A percentile compares a stretch with the other conserved stretches of the same genome.
phyloP scores from a whole-genome alignment of 2,113 vertebrate genomes.

The Oenanthe melanoleuca region DNA sequence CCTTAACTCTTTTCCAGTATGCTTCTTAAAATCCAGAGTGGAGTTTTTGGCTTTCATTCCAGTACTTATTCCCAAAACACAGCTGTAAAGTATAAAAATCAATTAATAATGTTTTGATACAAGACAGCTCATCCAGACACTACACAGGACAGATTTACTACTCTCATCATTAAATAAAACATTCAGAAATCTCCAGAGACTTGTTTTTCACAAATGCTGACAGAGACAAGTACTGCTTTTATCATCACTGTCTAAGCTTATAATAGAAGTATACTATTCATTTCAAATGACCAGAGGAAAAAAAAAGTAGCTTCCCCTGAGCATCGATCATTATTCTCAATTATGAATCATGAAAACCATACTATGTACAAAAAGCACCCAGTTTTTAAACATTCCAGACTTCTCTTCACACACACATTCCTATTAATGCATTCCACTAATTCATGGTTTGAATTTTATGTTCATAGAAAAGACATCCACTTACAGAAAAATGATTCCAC shows the following conservation, averaged over 20 bases:
- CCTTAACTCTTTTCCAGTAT: background rate
- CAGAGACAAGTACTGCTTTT: slow-evolving; percentile 23
- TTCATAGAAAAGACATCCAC: background rate
- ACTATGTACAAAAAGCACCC: background rate
- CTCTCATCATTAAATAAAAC: slow-evolving; percentile 28
- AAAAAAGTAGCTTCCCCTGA: background rate
- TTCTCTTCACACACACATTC: background rate
- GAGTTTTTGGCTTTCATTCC: slow-evolving; percentile 23
- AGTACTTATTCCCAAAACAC: slow-evolving; percentile 23
- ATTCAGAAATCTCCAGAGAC: background rate
- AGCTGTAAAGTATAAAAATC: slow-evolving; percentile 50
- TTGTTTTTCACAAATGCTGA: slow-evolving; percentile 10
- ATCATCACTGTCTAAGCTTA: slow-evolving; percentile 4
- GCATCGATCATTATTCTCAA: background rate
- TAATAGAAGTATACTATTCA: background rate
- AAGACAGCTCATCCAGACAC: slow-evolving; percentile 42
- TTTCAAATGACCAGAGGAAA: background rate
- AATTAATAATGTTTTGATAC: slow-evolving; percentile 50
- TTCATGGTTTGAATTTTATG: background rate
- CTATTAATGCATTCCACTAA: background rate
- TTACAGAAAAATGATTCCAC: slow-evolving; percentile 4
- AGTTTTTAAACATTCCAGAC: background rate
- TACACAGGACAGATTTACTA: slow-evolving; percentile 28
- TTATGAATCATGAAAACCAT: background rate
- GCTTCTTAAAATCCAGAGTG: background rate